Evolutionary conservation across 2,888 invertebrate genomes (phyloP).

Genomic region (Folsomia manolachei): DNA sequence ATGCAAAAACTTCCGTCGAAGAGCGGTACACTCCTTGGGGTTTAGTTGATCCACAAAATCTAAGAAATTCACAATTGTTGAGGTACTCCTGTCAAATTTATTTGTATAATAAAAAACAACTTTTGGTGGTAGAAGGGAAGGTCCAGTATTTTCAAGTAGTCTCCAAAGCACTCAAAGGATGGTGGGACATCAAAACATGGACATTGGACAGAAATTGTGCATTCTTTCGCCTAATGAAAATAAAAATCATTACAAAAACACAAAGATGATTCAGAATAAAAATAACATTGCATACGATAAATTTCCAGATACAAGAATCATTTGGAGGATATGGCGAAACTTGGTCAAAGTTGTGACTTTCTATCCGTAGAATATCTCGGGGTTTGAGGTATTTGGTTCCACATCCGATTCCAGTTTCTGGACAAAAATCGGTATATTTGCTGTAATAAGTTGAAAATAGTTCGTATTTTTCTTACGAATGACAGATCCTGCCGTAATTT

Average conservation of each 20-base stretch:
- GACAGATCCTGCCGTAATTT: neutral
- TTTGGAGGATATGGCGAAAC: conserved; percentile 35
- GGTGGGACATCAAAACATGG: conserved; percentile 42
- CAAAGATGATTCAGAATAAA: neutral
- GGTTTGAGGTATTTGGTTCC: conserved; percentile 32
- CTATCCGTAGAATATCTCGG: conserved; percentile 32
- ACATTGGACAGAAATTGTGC: conserved; percentile 32
- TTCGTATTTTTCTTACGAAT: too few species aligned
- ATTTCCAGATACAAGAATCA: conserved; percentile 42
- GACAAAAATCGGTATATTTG: neutral
- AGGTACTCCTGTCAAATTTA: too few species aligned
- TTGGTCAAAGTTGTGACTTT: conserved; percentile 37
- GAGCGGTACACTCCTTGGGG: conserved; percentile 37
- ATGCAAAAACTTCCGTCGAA: conserved; percentile 29
- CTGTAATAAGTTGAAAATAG: too few species aligned
- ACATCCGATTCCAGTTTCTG: conserved; percentile 33
- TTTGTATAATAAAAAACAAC: conserved; percentile 23
- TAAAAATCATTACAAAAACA: conserved; percentile 5
- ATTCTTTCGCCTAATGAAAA: conserved; percentile 31
- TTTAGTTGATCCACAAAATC: conserved; percentile 42
- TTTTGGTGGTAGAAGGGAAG: conserved; percentile 37
- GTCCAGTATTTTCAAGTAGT: conserved; percentile 42
- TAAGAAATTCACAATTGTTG: conserved; percentile 13
- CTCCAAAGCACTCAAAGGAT: conserved; percentile 37
- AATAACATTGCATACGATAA: conserved; percentile 31